Evolutionary conservation across 2,113 vertebrate species (phyloP), one percentile per base, ranked within the genome.

Genomic region (Nesoenas mayeri): DNA sequence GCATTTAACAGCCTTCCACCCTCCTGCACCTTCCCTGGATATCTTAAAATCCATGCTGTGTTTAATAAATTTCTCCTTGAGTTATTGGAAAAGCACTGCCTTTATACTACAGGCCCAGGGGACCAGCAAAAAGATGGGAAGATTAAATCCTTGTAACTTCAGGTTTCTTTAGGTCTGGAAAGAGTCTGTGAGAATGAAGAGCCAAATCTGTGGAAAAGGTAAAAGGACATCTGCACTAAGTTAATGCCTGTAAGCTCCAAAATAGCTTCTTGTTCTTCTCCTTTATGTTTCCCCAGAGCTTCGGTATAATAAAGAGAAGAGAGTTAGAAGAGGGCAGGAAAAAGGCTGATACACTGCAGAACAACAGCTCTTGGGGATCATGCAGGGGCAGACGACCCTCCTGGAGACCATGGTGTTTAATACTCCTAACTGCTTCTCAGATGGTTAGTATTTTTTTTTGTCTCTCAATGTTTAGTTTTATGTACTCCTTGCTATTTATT

Each of bases 41-140:
- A 81, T 20, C 69, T 81, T 78, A 64, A 74, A 77, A 61, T 51
- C 60, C 51, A 83, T 29, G 22, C 21, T 4, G 5, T 26, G 10
- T 83, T 96, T 77, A 77, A 91, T n/a, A 90, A 77, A 85, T 61
- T 90, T 65, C 40, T 94, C 18, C 21, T n/a, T 79, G 17, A 54
- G 47, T 81, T 74, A 64, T 6, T 28, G 92, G 54, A 80, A 88
- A 83, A 93, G 40, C 25, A 34, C 28, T 65, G n/a, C 34, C 40
- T 58, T 89, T 58, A 88, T 53, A 65, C 54, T 85, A 69, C n/a
- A 73, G 62, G 40, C 21, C 61, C 53, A 89, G 20, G 21, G 44
- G 40, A 79, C 21, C 24, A 60, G 51, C 36, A 93, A 86, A 88
- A 88, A 28, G 32, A 15, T 38, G 60, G 48, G 38, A 94, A 95